Base-by-base conservation (phyloP, 2,113 vertebrate genomes). In the Hippocampus guttulatus region DNA sequence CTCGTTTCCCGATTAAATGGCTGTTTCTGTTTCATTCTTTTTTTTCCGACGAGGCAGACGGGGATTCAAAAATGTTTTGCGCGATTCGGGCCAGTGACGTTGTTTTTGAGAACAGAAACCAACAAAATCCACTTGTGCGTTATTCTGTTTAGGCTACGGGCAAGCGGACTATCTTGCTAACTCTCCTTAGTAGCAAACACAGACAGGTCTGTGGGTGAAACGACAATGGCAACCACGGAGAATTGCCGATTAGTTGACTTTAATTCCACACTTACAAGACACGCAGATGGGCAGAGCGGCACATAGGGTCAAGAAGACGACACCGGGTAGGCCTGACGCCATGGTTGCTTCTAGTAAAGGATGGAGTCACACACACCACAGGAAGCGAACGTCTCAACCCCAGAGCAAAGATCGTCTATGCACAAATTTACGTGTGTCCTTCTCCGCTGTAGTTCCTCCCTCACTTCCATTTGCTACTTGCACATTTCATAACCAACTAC, bases 251-350 rank as follows among this genome's bases (percentile, higher is more conserved):
- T 15, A 43, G 5, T 18, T 47, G 5, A 25, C 38, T 63, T 21
- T 10, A 25, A 47, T 47, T 18, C 7, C 15, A 47, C 33, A 84
- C 89, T 84, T 49, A 92, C 91, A 89, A 2, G 51, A 76, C 0
- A 83, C 79, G 21, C 2, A 6, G 0, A 77, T 38, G 2, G 49
- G 40, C 27, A 90, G n/a, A 3, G 8, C 1, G 18, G 63, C 68
- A 60, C 52, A 75, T 1, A 87, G 6, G 18, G 55, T 62, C 65
- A 85, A 30, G 21, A 83, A 40, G 5, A 79, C 61, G 16, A 81
- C 25, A 73, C 55, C 0, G 11, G 40, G 3, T 40, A 81, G 66
- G 71, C 75, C 64, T 2, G 73, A 51, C 77, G 81, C 88, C 91
- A 92, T 91, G 67, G 47, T 64, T 79, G 1, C 49, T 58, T 40